Evolutionary conservation across 2,797 vertebrate genomes (phyloP).

Genomic region (Acipenser ruthenus): DNA sequence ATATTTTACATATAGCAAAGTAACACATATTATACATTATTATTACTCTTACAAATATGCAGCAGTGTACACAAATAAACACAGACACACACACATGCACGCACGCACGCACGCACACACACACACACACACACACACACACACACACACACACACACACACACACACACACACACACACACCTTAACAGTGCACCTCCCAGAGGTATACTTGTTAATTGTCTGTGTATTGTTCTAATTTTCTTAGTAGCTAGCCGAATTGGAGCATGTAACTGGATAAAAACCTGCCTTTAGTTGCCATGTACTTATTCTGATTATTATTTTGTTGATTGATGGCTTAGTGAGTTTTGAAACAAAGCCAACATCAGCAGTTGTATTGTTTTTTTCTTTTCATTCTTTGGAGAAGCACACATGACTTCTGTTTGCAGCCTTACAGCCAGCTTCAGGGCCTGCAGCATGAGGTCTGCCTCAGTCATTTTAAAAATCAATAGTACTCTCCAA

Average conservation of each 20-base stretch:
- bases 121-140: slow-evolving; percentile 42
- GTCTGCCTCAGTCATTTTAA: slow-evolving; percentile 86
- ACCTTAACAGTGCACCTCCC: slow-evolving; percentile 41
- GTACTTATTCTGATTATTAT: slow-evolving; percentile 54
- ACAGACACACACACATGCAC: too few relatives aligned
- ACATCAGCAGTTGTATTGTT: slow-evolving; percentile 16
- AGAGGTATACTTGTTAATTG: slow-evolving; percentile 48
- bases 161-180: slow-evolving; percentile 38
- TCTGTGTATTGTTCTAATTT: slow-evolving; percentile 51
- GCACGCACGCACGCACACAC: too few relatives aligned
- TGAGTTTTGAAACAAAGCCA: slow-evolving; percentile 66
- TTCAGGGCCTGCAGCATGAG: slow-evolving; percentile 53
- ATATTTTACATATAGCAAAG: too few relatives aligned
- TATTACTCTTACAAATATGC: too few relatives aligned
- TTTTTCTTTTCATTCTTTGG: not conserved
- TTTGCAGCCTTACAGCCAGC: slow-evolving; percentile 50
- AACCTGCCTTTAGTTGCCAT: slow-evolving; percentile 50
- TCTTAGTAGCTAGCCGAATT: slow-evolving; percentile 44
- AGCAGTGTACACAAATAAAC: too few relatives aligned
- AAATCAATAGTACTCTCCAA: slow-evolving; percentile 93
- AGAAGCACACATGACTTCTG: slow-evolving; percentile 42
- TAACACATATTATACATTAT: too few relatives aligned
- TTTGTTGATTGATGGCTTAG: slow-evolving; percentile 61
- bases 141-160: too few relatives aligned
- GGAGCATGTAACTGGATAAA: slow-evolving; percentile 47